Conservation (phyloP, 2,113 vertebrate species). For the Neopipo cinnamomea region DNA sequence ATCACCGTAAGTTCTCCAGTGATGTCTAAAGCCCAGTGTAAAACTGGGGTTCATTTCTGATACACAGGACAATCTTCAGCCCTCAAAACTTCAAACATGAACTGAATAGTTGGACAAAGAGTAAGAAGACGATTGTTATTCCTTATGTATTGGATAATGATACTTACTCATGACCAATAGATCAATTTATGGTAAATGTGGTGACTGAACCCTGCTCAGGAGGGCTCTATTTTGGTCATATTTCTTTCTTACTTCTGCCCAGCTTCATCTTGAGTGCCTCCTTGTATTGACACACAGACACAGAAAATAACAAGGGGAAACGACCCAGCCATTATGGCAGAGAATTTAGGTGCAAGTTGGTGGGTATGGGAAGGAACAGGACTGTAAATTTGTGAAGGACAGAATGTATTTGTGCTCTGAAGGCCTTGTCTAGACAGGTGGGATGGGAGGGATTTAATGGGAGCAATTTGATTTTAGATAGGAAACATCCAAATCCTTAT, state of each 20-base stretch:
- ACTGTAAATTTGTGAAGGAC: not conserved
- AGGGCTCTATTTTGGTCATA: not conserved
- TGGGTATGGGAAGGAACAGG: not conserved
- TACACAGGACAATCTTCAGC: not conserved
- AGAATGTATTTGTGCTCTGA: not conserved
- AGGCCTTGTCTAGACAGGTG: conserved; percentile 37
- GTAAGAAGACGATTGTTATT: not conserved
- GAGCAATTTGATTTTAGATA: conserved; percentile 57
- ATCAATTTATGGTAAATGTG: not conserved
- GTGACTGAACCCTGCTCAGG: not conserved
- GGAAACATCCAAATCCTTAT: conserved; percentile 17
- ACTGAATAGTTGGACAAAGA: not conserved
- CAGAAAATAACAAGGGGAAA: not conserved
- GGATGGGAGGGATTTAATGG: not conserved
- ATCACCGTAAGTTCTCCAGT: not conserved
- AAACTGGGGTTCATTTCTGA: not conserved
- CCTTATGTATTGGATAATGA: not conserved
- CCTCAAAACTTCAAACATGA: not conserved
- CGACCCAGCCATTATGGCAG: not conserved
- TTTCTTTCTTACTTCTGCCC: not conserved
- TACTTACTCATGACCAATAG: not conserved
- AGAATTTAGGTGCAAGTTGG: not conserved
- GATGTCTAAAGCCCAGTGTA: not conserved
- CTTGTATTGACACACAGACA: not conserved
- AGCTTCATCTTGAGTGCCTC: not conserved